Evolutionary conservation across 2,888 invertebrate species (phyloP).

Genomic region (Tinea semifulvella): DNA sequence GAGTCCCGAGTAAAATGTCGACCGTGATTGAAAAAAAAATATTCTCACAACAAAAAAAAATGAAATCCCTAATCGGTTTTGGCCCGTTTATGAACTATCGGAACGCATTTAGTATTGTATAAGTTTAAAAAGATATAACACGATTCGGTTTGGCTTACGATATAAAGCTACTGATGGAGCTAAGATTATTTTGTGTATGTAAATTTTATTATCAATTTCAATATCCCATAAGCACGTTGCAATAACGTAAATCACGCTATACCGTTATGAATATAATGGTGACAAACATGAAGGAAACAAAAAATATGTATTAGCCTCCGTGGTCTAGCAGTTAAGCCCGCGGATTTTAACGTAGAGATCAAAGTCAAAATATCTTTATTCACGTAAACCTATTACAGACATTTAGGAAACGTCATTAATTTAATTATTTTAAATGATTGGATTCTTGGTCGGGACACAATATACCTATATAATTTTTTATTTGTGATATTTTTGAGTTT

Average conservation of each 20-base stretch:
- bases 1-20: conserved; percentile 43
- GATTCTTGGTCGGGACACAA: too few species aligned
- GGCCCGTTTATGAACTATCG: conserved; percentile 12
- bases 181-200: conserved; percentile 3
- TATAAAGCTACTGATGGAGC: background rate
- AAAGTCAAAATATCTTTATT: too few species aligned
- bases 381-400: too few species aligned
- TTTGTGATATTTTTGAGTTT: too few species aligned
- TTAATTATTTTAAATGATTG: too few species aligned
- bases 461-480: too few species aligned
- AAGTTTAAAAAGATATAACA: conserved; percentile 1
- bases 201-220: conserved; percentile 7
- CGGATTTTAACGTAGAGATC: too few species aligned
- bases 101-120: background rate
- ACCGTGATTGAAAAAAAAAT: conserved; percentile 51
- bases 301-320: too few species aligned
- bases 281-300: too few species aligned
- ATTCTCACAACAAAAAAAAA: conserved; percentile 50
- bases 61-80: conserved; percentile 12
- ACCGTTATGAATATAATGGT: too few species aligned
- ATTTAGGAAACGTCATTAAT: too few species aligned
- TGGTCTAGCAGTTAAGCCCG: too few species aligned
- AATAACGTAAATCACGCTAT: conserved; percentile 3
- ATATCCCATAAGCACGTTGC: background rate
- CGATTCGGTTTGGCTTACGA: conserved; percentile 1